Percentiles rank a stretch among this genome's conserved stretches.
Conservation (phyloP, 2,113 vertebrate species). For the Scomber japonicus region DNA sequence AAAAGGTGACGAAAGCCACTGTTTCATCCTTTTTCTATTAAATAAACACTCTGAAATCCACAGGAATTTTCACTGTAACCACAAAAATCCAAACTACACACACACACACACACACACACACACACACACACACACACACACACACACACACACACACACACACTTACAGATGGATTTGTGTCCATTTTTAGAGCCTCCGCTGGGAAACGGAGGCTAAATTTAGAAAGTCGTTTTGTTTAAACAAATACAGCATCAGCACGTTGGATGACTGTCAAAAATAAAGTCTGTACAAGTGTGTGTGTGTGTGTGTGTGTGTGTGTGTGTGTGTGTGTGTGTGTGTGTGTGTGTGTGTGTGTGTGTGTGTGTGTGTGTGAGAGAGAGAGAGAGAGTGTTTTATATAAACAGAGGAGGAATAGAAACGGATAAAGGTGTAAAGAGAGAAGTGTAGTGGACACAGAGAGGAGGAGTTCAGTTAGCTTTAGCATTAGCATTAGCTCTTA, state of each 20-base stretch:
- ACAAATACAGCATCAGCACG: slow-evolving; percentile 65
- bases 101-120: neutral
- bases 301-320: no score
- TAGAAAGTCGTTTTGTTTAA: slow-evolving; percentile 74
- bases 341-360: slow-evolving; percentile 31
- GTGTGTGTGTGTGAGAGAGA: no score
- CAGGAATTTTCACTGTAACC: slow-evolving; percentile 28
- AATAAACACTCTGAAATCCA: slow-evolving; percentile 34
- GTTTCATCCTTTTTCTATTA: neutral
- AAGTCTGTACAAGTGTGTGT: no score
- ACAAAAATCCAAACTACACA: slow-evolving; percentile 38
- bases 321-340: no score
- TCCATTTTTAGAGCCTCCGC: slow-evolving; percentile 72
- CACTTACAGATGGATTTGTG: neutral
- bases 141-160: slow-evolving; percentile 18
- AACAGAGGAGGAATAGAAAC: no score
- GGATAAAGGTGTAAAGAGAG: no score
- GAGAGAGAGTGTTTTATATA: no score
- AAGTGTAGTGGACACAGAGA: no score
- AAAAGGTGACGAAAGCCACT: neutral
- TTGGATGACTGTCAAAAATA: slow-evolving; percentile 66
- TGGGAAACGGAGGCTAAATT: slow-evolving; percentile 64
- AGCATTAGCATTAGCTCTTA: no score
- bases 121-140: slow-evolving; percentile 10
- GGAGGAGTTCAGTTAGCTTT: no score